Percentiles rank a stretch among this genome's conserved stretches.
These are phyloP conservation scores for Dinomys branickii DNA, from an alignment of 2,113 vertebrate species.

Conservation along the genomic window DNA sequence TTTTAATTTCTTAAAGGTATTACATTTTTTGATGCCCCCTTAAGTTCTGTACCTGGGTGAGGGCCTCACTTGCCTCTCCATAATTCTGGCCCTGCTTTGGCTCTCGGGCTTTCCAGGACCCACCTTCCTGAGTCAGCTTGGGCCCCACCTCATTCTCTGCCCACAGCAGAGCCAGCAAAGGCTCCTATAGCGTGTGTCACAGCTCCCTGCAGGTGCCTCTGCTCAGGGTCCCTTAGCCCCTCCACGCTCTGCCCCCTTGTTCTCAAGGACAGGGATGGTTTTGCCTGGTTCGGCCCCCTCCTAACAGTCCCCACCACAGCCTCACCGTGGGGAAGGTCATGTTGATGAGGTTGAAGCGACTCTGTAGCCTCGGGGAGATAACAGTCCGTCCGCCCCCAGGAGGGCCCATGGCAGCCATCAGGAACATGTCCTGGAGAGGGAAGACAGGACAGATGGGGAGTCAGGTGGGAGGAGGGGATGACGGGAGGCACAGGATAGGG, in stretches of 20 bases:
- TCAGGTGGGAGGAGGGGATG: background rate
- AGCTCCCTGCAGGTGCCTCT: background rate
- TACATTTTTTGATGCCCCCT: background rate
- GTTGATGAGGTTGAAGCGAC: slow-evolving; percentile 94
- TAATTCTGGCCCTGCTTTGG: background rate
- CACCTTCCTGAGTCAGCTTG: background rate
- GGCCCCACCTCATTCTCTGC: background rate
- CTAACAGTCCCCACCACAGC: background rate
- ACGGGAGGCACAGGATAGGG: background rate
- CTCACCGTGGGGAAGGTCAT: slow-evolving; percentile 94
- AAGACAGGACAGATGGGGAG: background rate
- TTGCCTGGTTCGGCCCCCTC: background rate
- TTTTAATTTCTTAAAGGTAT: background rate
- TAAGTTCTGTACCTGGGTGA: background rate
- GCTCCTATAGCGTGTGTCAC: fast-evolving
- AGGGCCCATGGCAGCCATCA: slow-evolving; percentile 93
- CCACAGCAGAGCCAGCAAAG: background rate
- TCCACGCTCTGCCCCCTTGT: background rate
- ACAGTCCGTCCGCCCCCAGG: slow-evolving; percentile 92
- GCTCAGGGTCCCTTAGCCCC: fast-evolving
- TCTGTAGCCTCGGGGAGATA: slow-evolving; percentile 91
- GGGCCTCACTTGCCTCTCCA: background rate
- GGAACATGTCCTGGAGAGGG: slow-evolving; percentile 90
- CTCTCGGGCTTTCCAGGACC: background rate
- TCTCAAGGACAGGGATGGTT: background rate